Evolutionary conservation across 1,140 invertebrate species (phyloP).

Genomic region (Drosophila leontia): DNA sequence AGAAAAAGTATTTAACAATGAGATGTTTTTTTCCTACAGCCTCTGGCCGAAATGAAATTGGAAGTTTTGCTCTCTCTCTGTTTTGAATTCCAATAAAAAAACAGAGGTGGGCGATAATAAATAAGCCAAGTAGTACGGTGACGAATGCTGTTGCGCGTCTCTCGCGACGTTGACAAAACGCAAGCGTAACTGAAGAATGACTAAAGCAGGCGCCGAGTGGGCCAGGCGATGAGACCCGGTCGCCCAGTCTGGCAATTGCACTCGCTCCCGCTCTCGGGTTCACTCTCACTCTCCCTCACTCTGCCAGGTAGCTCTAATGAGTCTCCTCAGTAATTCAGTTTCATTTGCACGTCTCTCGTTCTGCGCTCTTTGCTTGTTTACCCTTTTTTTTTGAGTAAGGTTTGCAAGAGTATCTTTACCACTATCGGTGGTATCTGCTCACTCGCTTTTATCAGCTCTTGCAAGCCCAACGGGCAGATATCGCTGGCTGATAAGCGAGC

Average conservation of each 20-base stretch:
- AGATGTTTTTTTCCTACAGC: slow-evolving; percentile 29
- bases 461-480: slow-evolving; percentile 63
- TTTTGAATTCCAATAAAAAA: slow-evolving; percentile 35
- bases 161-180: slow-evolving; percentile 80
- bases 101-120: background rate
- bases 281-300: slow-evolving; percentile 9
- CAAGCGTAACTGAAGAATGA: slow-evolving; percentile 82
- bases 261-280: slow-evolving; percentile 28
- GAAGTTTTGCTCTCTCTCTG: slow-evolving; percentile 8
- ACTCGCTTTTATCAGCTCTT: slow-evolving; percentile 72
- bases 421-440: slow-evolving; percentile 10
- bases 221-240: slow-evolving; percentile 60
- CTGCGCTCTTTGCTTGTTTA: slow-evolving; percentile 23
- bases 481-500: slow-evolving; percentile 52
- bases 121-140: slow-evolving; percentile 18
- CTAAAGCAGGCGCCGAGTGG: slow-evolving; percentile 74
- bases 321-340: slow-evolving; percentile 30
- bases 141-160: slow-evolving; percentile 55
- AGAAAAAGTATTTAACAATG: slow-evolving; percentile 41
- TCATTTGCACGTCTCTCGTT: slow-evolving; percentile 29
- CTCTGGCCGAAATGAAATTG: slow-evolving; percentile 5
- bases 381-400: slow-evolving; percentile 34
- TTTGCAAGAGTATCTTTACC: slow-evolving; percentile 40
- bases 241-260: slow-evolving; percentile 58
- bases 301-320: slow-evolving; percentile 45